Evolutionary conservation across 1,140 invertebrate genomes (phyloP).

Genomic region (Scaptomyza hsui): DNA sequence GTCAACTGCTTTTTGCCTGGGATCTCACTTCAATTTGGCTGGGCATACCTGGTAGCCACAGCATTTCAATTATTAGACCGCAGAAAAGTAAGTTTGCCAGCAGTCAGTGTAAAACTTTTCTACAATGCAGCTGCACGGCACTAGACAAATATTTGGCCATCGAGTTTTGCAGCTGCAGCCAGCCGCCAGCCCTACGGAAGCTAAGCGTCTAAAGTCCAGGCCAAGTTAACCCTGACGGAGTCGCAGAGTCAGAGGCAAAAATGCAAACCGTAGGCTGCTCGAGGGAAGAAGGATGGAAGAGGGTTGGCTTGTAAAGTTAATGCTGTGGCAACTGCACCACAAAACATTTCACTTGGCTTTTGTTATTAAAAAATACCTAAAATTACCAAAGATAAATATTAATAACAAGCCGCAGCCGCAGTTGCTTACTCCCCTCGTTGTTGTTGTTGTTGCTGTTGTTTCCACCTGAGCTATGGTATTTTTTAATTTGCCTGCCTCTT

Average conservation of each 20-base stretch:
- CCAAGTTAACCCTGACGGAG: slow-evolving; percentile 19
- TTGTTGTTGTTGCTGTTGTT: slow-evolving; percentile 30
- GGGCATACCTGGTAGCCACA: slow-evolving; percentile 26
- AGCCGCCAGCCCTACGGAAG: slow-evolving; percentile 26
- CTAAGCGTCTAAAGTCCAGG: slow-evolving; percentile 41
- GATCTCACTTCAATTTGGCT: slow-evolving; percentile 25
- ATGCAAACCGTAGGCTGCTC: slow-evolving; percentile 33
- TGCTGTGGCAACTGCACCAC: slow-evolving; percentile 56
- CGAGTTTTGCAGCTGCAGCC: slow-evolving; percentile 55
- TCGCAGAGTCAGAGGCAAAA: slow-evolving; percentile 11
- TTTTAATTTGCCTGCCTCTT: slow-evolving; percentile 71
- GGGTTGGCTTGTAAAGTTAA: slow-evolving; percentile 51
- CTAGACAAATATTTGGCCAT: slow-evolving; percentile 76
- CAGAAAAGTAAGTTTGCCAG: slow-evolving; percentile 69
- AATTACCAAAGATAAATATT: slow-evolving; percentile 82
- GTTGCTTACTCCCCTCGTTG: slow-evolving; percentile 40
- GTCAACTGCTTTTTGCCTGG: background rate
- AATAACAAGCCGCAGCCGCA: slow-evolving; percentile 74
- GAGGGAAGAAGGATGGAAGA: background rate
- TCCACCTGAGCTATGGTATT: slow-evolving; percentile 57
- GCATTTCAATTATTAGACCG: slow-evolving; percentile 58
- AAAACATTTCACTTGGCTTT: slow-evolving; percentile 70
- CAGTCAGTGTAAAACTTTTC: slow-evolving; percentile 54
- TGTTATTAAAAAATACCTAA: slow-evolving; percentile 83
- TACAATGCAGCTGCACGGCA: slow-evolving; percentile 46